A percentile compares a stretch with the other conserved stretches of the same genome.
These are phyloP conservation scores for Dipus sagitta DNA, from an alignment of 2,797 vertebrate genomes.

Conservation along the genomic window DNA sequence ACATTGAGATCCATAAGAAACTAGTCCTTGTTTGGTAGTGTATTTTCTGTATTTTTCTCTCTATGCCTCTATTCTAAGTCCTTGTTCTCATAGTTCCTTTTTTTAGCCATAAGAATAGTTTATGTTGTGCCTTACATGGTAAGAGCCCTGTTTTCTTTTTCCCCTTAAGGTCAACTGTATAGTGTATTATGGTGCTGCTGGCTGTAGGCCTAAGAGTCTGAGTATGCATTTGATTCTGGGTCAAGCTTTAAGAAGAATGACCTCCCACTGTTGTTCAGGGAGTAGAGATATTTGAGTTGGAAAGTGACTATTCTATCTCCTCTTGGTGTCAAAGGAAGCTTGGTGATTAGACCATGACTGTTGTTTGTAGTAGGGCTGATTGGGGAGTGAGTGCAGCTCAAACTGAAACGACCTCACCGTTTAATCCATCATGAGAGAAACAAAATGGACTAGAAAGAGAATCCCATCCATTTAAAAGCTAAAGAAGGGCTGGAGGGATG, in stretches of 20 bases:
- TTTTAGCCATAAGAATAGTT: conserved; percentile 65
- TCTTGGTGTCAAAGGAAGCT: conserved; percentile 51
- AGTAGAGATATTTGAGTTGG: conserved; percentile 67
- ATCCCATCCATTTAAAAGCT: conserved; percentile 41
- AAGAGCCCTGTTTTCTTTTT: conserved; percentile 65
- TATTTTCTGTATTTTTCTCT: conserved; percentile 64
- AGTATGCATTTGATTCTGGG: conserved; percentile 65
- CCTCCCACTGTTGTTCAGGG: conserved; percentile 62
- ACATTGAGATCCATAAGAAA: conserved; percentile 41
- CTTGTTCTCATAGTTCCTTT: conserved; percentile 47
- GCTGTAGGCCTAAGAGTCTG: conserved; percentile 65
- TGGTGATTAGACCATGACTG: conserved; percentile 47
- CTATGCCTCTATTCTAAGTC: conserved; percentile 45
- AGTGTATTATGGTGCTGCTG: conserved; percentile 72
- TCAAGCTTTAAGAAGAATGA: conserved; percentile 64
- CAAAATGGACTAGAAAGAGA: conserved; percentile 39
- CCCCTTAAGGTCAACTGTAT: conserved; percentile 63
- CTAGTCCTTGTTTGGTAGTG: conserved; percentile 40
- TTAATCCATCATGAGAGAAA: conserved; percentile 14
- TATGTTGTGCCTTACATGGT: conserved; percentile 73
- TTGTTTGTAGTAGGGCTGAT: conserved; percentile 52
- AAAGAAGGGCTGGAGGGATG: not conserved
- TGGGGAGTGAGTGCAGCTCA: conserved; percentile 35
- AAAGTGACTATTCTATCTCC: conserved; percentile 58
- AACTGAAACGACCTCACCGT: conserved; percentile 58